Conservation (phyloP, 2,888 invertebrate genomes). For the Azorinus chamasolen region DNA sequence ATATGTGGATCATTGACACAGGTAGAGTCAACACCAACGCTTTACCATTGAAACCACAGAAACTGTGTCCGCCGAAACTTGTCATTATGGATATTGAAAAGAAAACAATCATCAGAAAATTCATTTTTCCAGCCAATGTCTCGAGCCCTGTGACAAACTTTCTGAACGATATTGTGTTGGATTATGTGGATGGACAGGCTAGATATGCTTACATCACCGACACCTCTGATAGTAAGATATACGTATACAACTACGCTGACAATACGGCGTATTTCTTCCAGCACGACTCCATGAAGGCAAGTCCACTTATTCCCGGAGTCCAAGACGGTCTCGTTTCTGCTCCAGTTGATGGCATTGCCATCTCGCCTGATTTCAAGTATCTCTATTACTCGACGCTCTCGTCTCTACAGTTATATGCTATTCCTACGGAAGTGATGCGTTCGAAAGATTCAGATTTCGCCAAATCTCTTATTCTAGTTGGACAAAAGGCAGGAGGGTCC, state of each 20-base stretch:
- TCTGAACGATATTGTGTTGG: conserved; percentile 61
- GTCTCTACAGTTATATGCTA: conserved; percentile 42
- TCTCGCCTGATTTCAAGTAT: conserved; percentile 48
- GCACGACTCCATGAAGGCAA: conserved; percentile 44
- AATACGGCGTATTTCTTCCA: conserved; percentile 45
- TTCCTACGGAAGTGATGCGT: conserved; percentile 46
- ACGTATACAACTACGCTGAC: conserved; percentile 44
- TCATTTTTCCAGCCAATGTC: conserved; percentile 50
- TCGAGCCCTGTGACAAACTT: conserved; percentile 48
- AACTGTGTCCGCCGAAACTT: conserved; percentile 61
- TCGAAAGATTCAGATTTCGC: conserved; percentile 28
- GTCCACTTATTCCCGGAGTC: conserved; percentile 6
- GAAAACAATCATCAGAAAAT: conserved; percentile 15
- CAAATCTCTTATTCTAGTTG: conserved; percentile 25
- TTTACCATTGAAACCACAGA: conserved; percentile 9
- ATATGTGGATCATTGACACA: conserved; percentile 69
- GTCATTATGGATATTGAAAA: conserved; percentile 38
- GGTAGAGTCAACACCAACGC: conserved; percentile 48
- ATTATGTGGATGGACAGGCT: conserved; percentile 45
- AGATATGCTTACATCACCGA: conserved; percentile 63
- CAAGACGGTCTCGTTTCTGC: conserved; percentile 23
- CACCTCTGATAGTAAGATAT: conserved; percentile 38
- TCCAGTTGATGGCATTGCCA: conserved; percentile 58
- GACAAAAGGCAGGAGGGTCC: conserved; percentile 46
- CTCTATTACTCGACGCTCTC: conserved; percentile 55